A percentile compares a stretch with the other conserved stretches of the same genome.
Conservation (phyloP, 2,888 invertebrate genomes). For the Tetramorium bicarinatum region DNA sequence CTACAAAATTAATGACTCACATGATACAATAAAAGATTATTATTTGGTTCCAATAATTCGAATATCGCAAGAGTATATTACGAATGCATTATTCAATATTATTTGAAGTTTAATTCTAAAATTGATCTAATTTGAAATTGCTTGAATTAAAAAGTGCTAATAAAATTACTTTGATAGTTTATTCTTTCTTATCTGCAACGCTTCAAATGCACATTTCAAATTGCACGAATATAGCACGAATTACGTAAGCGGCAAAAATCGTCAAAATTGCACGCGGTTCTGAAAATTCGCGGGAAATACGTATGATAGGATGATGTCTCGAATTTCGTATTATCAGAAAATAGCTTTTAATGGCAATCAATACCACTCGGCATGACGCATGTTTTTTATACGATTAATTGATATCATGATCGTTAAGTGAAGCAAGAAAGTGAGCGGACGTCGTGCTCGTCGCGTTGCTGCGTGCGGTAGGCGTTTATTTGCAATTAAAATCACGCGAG, state of each 20-base stretch:
- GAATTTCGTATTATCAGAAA: background rate
- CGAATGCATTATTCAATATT: background rate
- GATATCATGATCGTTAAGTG: background rate
- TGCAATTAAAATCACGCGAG: conserved; percentile 31
- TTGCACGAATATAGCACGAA: background rate
- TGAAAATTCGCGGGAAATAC: background rate
- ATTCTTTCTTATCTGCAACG: background rate
- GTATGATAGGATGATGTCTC: background rate
- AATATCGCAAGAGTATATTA: background rate
- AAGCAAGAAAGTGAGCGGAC: background rate
- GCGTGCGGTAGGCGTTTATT: background rate
- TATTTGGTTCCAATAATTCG: background rate
- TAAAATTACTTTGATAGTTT: background rate
- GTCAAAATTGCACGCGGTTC: background rate
- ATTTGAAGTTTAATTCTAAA: background rate
- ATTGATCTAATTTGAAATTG: background rate
- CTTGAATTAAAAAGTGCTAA: background rate
- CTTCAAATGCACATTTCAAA: background rate
- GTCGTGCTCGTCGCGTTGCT: background rate
- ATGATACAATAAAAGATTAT: background rate
- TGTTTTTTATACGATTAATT: background rate
- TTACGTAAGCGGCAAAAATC: background rate
- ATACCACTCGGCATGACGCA: background rate
- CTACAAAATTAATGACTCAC: background rate
- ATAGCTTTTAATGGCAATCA: background rate